Conservation (phyloP, 53 echinoderm and acorn worm species). For the Actinopyga echinites region DNA sequence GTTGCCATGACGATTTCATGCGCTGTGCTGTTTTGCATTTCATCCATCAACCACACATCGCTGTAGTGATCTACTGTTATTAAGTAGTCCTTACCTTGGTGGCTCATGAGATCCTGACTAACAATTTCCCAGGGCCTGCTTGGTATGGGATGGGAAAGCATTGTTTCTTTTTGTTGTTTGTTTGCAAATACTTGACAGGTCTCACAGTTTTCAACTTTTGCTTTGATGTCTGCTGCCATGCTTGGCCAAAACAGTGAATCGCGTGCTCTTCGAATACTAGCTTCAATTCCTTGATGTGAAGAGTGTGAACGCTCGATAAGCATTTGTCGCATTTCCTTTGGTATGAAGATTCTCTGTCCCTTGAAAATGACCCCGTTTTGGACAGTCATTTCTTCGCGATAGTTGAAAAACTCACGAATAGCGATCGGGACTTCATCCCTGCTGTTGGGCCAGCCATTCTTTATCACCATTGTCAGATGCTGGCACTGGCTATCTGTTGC, state of each 20-base stretch:
- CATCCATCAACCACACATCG: conserved; percentile 57
- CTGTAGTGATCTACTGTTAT: conserved; percentile 59
- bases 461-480: conserved; percentile 31
- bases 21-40: conserved; percentile 35
- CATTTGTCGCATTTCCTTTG: conserved; percentile 29
- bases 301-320: conserved; percentile 50
- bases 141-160: conserved; percentile 59
- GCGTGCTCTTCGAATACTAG: conserved; percentile 38
- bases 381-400: conserved; percentile 52
- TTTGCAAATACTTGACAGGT: conserved; percentile 44
- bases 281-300: conserved; percentile 60
- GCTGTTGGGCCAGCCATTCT: conserved; percentile 52
- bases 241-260: conserved; percentile 53
- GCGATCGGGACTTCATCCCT: background rate
- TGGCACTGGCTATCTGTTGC: conserved; percentile 13
- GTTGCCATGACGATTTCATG: conserved; percentile 44
- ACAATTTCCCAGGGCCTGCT: conserved; percentile 62
- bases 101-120: conserved; percentile 55
- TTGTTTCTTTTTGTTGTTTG: conserved; percentile 53
- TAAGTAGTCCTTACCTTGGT: conserved; percentile 37
- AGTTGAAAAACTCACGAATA: conserved; percentile 39
- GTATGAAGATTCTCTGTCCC: conserved; percentile 62
- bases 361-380: conserved; percentile 67
- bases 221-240: conserved; percentile 48
- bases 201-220: conserved; percentile 40